A percentile compares a stretch with the other conserved stretches of the same genome.
These are phyloP conservation scores for Scalopus aquaticus DNA, from an alignment of 2,113 vertebrate species.

Conservation along the genomic window DNA sequence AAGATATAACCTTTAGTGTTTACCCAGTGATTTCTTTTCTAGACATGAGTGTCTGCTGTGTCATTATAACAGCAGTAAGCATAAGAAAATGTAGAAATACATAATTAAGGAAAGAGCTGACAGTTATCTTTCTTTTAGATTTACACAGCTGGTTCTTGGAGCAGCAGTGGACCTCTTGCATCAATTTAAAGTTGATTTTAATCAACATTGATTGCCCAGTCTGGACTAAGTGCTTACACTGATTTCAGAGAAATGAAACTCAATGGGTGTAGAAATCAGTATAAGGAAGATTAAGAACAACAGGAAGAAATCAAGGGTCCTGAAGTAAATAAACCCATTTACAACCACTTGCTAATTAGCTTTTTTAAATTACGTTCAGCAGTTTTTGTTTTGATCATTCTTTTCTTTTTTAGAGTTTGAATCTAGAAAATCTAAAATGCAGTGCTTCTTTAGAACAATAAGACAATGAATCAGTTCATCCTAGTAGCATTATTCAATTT, in stretches of 20 bases:
- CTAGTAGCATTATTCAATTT: background rate
- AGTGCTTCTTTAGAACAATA: background rate
- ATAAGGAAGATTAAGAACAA: conserved; percentile 30
- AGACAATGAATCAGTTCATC: background rate
- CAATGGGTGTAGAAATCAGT: conserved; percentile 66
- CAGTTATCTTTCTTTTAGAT: conserved; percentile 53
- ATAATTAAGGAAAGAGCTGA: conserved; percentile 72
- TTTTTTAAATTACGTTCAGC: conserved; percentile 49
- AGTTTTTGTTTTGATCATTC: conserved; percentile 56
- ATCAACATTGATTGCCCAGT: conserved; percentile 79
- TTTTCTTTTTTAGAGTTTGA: conserved; percentile 42
- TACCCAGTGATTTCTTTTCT: conserved; percentile 18
- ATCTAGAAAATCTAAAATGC: conserved; percentile 24
- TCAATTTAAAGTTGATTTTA: conserved; percentile 75
- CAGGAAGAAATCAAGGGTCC: conserved; percentile 71
- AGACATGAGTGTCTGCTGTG: conserved; percentile 17
- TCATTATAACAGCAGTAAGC: conserved; percentile 51
- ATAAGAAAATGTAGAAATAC: conserved; percentile 59
- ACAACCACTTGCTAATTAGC: conserved; percentile 40
- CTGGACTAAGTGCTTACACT: conserved; percentile 65
- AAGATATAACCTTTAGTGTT: background rate
- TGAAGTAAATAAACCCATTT: conserved; percentile 65
- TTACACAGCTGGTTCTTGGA: conserved; percentile 73
- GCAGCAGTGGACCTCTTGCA: conserved; percentile 61
- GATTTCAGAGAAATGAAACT: conserved; percentile 66